Base-by-base conservation (phyloP, 2,888 invertebrate genomes). In the Nomada hirtipes region DNA sequence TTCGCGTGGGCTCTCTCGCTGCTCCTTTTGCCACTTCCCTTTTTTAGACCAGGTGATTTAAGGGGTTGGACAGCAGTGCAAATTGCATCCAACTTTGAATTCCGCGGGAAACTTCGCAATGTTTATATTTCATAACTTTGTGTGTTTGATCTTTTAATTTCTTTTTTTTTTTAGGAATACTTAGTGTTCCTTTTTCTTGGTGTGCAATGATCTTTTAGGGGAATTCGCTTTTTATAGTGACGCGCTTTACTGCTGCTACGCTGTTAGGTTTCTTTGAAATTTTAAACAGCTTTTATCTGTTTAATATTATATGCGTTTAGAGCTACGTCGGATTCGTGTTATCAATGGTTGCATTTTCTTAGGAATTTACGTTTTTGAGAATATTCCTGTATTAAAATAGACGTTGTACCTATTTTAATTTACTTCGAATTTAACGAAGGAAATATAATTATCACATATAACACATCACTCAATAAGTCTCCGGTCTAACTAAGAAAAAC, bases 21-120 rank as follows among this genome's bases (percentile, higher is more conserved):
- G 61, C 55, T 42, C 29, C 26, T 59, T 23, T 26, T 2, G 2
- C 9, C 26, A 10, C 20, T 36, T 4, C 52, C 10, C 53, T 29
- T 50, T 42, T 55, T 29, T 57, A 36, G 18, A 61, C 1, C 53
- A n/a, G 61, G 75, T 63, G 68, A 78, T 68, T 78, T 68, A 68
- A 50, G 36, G 20, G 44, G 53, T 53, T 10, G 10, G 20, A 23
- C 26, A n/a, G 23, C 13, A 9, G 53, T 26, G 61, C 15, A 13
- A 65, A 77, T 42, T 44, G 53, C 29, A 18, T 47, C n/a, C 55
- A 11, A 44, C 42, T 47, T 59, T 4, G 23, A 68, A 63, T 68
- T 59, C 59, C 11, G 9, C 18, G 11, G 1, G 4, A 63, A 71
- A 50, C 50, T 64, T 64, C 13, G 0, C 4, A 7, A 7, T 20